These are phyloP conservation scores for Rhizomys pruinosus DNA, from an alignment of 2,113 vertebrate genomes.

Conservation along the genomic window DNA sequence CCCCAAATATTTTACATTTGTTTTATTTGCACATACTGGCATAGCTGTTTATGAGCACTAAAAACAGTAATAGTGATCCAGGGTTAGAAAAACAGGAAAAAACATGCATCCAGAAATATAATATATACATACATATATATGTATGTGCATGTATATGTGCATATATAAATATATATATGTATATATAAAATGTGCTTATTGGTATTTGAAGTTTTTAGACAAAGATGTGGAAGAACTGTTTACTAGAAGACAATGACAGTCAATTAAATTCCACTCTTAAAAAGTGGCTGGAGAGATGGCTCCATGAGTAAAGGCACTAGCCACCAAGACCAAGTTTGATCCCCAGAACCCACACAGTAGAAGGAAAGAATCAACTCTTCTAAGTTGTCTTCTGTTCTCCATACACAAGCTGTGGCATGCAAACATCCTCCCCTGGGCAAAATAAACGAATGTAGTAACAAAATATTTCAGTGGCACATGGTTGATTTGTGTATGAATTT, in stretches of 20 bases:
- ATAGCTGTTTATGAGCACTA: background rate
- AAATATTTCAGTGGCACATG: background rate
- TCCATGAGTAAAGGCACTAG: background rate
- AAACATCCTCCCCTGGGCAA: background rate
- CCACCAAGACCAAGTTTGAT: background rate
- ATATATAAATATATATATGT: too few relatives aligned
- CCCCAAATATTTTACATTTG: background rate
- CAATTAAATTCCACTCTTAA: background rate
- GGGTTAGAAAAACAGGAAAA: background rate
- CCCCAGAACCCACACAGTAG: background rate
- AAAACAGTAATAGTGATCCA: conserved; percentile 30
- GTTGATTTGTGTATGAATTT: conserved; percentile 7
- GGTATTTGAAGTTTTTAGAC: conserved; percentile 29
- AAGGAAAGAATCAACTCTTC: background rate
- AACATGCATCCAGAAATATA: background rate
- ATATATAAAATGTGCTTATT: background rate
- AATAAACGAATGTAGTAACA: background rate
- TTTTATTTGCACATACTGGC: conserved; percentile 52
- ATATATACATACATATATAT: background rate
- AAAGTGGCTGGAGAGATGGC: background rate
- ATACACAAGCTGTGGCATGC: background rate
- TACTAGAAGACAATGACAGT: background rate
- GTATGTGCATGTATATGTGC: background rate
- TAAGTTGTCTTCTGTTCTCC: background rate
- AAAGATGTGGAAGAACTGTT: conserved; percentile 16